Percentiles rank a stretch among this genome's conserved stretches.
Evolutionary conservation across 2,888 invertebrate genomes (phyloP).

Genomic region (Athalia circularis): DNA sequence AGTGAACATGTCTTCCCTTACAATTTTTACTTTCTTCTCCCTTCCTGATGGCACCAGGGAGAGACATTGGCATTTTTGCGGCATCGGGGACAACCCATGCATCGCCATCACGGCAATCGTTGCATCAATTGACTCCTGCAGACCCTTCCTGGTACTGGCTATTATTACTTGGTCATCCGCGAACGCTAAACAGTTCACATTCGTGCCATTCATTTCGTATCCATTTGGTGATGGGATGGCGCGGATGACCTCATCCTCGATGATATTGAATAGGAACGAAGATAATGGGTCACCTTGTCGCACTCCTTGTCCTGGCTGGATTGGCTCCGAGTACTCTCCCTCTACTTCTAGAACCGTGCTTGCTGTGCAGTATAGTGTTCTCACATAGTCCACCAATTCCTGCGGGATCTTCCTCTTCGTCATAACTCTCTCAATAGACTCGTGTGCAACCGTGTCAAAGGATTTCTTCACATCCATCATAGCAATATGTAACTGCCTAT

Average conservation of each 20-base stretch:
- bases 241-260: slow-evolving; percentile 43
- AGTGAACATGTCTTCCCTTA: slow-evolving; percentile 11
- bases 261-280: slow-evolving; percentile 51
- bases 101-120: slow-evolving; percentile 31
- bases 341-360: slow-evolving; percentile 49
- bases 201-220: slow-evolving; percentile 9
- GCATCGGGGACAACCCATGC: slow-evolving; percentile 47
- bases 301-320: slow-evolving; percentile 47
- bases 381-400: too few species aligned
- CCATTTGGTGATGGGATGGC: slow-evolving; percentile 19
- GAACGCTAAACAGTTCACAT: background rate
- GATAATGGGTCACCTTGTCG: slow-evolving; percentile 57
- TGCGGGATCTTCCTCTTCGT: too few species aligned
- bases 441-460: too few species aligned
- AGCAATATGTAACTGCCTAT: too few species aligned
- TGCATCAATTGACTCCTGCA: slow-evolving; percentile 23
- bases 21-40: slow-evolving; percentile 38
- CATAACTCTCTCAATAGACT: too few species aligned
- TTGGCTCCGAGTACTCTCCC: slow-evolving; percentile 40
- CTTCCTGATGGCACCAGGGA: background rate
- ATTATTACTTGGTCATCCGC: slow-evolving; percentile 58
- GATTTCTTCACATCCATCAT: too few species aligned
- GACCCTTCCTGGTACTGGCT: background rate
- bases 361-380: background rate
- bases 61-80: background rate